Evolutionary conservation across 2,888 invertebrate genomes (phyloP).

Genomic region (Acrobasis repandana): DNA sequence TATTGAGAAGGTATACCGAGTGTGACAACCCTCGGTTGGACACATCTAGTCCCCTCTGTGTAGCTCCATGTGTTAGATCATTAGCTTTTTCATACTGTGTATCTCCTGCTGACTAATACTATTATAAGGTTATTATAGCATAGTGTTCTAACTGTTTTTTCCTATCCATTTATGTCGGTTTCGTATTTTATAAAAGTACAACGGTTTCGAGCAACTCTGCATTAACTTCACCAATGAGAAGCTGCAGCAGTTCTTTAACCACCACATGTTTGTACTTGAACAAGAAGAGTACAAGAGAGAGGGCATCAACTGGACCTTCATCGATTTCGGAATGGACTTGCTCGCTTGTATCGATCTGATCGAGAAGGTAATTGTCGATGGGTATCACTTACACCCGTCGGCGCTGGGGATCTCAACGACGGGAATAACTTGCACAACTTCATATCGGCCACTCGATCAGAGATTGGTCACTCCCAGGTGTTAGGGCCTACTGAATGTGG

Average conservation of each 20-base stretch:
- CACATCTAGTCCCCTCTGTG: constrained; percentile 35
- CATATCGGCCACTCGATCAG: constrained; percentile 32
- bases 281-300: constrained; percentile 98
- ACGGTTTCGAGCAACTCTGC: constrained; percentile 99
- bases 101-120: constrained; percentile 59
- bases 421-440: constrained; percentile 30
- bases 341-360: constrained; percentile 97
- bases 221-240: constrained; percentile 99
- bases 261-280: constrained; percentile 98
- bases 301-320: constrained; percentile 97
- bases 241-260: constrained; percentile 99
- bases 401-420: constrained; percentile 47
- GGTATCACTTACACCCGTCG: constrained; percentile 44
- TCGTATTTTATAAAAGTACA: constrained; percentile 86
- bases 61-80: constrained; percentile 48
- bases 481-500: constrained; percentile 53
- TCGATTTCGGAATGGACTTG: constrained; percentile 98
- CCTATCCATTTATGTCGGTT: constrained; percentile 52
- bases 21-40: constrained; percentile 56
- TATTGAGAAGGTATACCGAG: constrained; percentile 94
- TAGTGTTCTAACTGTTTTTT: constrained; percentile 49
- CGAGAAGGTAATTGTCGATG: constrained; percentile 89
- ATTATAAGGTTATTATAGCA: constrained; percentile 41
- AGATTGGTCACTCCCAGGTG: constrained; percentile 31
- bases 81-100: constrained; percentile 32